A percentile compares a stretch with the other conserved stretches of the same genome.
phyloP scores from a whole-genome alignment of 2,888 invertebrate genomes.

The Epistrophe grossulariae region DNA sequence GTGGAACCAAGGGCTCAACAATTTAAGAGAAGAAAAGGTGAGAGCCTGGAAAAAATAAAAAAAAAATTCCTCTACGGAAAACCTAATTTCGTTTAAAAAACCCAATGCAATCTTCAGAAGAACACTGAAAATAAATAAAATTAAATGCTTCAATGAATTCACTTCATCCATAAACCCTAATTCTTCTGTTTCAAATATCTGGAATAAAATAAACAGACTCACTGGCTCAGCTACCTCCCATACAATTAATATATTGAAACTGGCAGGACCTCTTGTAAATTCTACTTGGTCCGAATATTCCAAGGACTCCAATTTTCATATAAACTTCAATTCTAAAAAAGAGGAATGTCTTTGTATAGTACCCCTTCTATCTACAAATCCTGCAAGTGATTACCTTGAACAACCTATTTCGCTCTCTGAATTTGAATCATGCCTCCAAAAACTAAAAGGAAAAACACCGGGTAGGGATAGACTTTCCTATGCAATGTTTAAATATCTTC shows the following conservation, averaged over 20 bases:
- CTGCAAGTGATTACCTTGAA: neutral
- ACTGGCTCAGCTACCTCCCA: neutral
- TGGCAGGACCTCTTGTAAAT: neutral
- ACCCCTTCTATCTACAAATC: too few relatives aligned
- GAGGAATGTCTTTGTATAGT: too few relatives aligned
- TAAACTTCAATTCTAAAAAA: neutral
- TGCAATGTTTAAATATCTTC: too few relatives aligned
- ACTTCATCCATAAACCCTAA: neutral
- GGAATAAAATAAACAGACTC: constrained; percentile 20
- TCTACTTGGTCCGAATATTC: constrained; percentile 17
- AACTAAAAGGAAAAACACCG: too few relatives aligned
- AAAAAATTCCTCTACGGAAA: too few relatives aligned
- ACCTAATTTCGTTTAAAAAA: neutral
- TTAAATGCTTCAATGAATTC: constrained; percentile 10
- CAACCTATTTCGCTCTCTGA: too few relatives aligned
- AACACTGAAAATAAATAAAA: constrained; percentile 10
- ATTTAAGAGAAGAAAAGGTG: too few relatives aligned
- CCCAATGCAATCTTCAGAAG: constrained; percentile 11
- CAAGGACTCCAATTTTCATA: constrained; percentile 19
- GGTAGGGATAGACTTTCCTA: too few relatives aligned
- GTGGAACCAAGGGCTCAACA: too few relatives aligned
- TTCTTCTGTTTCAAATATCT: neutral
- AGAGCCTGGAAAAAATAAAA: too few relatives aligned
- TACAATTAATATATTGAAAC: neutral
- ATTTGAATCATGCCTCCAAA: too few relatives aligned